These are phyloP conservation scores for Orchestes rusci DNA, from an alignment of 2,888 invertebrate species.

Conservation along the genomic window DNA sequence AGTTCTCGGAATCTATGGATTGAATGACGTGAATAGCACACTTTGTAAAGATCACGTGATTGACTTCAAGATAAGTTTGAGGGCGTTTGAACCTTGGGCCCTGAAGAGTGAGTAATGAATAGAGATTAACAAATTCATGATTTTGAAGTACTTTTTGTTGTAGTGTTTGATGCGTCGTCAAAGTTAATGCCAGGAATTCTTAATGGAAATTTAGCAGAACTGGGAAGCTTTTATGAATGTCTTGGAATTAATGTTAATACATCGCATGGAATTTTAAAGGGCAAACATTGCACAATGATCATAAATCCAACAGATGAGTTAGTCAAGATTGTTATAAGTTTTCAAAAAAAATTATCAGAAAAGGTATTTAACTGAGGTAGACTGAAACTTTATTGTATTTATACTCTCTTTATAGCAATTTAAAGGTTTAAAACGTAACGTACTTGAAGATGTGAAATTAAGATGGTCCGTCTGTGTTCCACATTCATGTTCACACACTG, in stretches of 20 bases:
- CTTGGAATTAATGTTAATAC: conserved; percentile 30
- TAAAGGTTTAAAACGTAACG: conserved; percentile 28
- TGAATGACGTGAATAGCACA: conserved; percentile 28
- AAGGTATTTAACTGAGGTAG: conserved; percentile 24
- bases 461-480: conserved; percentile 44
- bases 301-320: conserved; percentile 30
- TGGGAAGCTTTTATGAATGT: conserved; percentile 47
- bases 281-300: conserved; percentile 39
- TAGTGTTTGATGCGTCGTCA: conserved; percentile 48
- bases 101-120: conserved; percentile 33
- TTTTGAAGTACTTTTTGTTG: conserved; percentile 5
- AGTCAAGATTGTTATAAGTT: conserved; percentile 29
- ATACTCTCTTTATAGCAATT: no score
- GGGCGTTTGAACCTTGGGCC: conserved; percentile 38
- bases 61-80: conserved; percentile 33
- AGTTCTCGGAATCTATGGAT: conserved; percentile 33
- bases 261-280: conserved; percentile 36
- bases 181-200: conserved; percentile 45
- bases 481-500: conserved; percentile 38
- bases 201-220: conserved; percentile 42
- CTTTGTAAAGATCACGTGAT: conserved; percentile 34
- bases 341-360: conserved; percentile 28
- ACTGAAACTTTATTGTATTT: neutral
- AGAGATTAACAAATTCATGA: neutral
- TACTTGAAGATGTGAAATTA: conserved; percentile 30